Base-by-base conservation (phyloP, 2,113 vertebrate genomes). In the Lagopus leucura region DNA sequence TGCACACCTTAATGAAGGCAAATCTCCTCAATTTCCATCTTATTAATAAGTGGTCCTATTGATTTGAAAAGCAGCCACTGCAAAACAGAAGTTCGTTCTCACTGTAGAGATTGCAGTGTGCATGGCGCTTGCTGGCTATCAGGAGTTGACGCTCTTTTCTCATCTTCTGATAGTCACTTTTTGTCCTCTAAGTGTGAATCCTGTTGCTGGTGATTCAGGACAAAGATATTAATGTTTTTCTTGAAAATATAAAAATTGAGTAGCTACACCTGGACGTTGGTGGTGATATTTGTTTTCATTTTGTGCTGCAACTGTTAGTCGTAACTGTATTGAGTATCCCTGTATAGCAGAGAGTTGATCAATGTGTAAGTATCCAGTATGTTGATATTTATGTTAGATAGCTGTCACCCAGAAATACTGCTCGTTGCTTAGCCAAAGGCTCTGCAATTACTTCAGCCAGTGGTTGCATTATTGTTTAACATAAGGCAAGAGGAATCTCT, bases 401-500 rank as follows among this genome's bases (percentile, higher is more conserved):
- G 50, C 28, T 83, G 60, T 88, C 82, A 80, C 58, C 34, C 79
- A 91, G 79, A 92, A 89, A 93, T 82, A 77, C 52, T 93, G 42
- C 75, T 89, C 34, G 18, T 43, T 77, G 7, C 45, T 64, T 88
- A 80, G 75, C 52, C 85, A 81, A 88, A 86, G 64, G 87, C 57
- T 74, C 45, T 67, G 3, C 47, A 48, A 38, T 43, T 57, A 38
- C 47, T 89, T 89, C 65, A 83, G 28, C 52, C 69, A 42, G 32
- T 24, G 8, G 32, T 69, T 86, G 21, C 2, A 2, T 54, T 0
- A 1, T 45, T 11, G 12, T 73, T 92, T 65, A 80, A 43, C 52
- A 74, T 22, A 85, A 80, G 28, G 45, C 55, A 81, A 52, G 54
- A 70, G 50, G 27, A 67, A 30, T 83, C 42, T 64, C 40, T 71